phyloP scores from a whole-genome alignment of 1,140 invertebrate species.

The Sitobion miscanthi region DNA sequence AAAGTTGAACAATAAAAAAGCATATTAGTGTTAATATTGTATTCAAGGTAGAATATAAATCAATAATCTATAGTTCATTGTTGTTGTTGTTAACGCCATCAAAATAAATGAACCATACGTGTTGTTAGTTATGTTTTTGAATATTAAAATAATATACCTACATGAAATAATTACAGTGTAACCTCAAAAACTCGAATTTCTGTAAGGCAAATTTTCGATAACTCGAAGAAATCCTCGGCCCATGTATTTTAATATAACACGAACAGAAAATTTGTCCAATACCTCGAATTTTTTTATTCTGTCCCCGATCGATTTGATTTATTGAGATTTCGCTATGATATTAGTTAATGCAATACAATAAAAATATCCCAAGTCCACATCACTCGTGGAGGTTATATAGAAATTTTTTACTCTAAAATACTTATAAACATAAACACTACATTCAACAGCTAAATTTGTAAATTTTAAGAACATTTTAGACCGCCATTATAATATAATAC shows the following conservation, averaged over 20 bases:
- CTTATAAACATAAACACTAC: neutral
- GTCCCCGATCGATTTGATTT: no score
- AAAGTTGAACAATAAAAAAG: neutral
- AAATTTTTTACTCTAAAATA: neutral
- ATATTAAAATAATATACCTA: neutral
- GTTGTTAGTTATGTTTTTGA: neutral
- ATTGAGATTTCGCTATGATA: no score
- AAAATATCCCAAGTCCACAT: neutral
- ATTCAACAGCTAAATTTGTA: neutral
- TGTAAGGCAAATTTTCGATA: no score
- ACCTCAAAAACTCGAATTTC: no score
- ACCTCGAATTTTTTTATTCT: no score
- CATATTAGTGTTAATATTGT: neutral
- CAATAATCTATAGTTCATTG: neutral
- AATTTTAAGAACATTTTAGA: neutral
- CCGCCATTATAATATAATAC: no score
- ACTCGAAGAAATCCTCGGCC: no score
- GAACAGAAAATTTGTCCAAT: no score
- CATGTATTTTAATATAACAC: no score
- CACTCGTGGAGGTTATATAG: neutral
- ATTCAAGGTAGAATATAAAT: slow-evolving; percentile 2
- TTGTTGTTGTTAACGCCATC: neutral
- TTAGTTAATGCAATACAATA: neutral
- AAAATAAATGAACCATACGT: neutral
- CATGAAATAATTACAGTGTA: neutral